Percentiles rank a stretch among this genome's conserved stretches.
These are phyloP conservation scores for Sebastes kiyomatsui DNA, from an alignment of 2,797 vertebrate genomes.

Conservation along the genomic window DNA sequence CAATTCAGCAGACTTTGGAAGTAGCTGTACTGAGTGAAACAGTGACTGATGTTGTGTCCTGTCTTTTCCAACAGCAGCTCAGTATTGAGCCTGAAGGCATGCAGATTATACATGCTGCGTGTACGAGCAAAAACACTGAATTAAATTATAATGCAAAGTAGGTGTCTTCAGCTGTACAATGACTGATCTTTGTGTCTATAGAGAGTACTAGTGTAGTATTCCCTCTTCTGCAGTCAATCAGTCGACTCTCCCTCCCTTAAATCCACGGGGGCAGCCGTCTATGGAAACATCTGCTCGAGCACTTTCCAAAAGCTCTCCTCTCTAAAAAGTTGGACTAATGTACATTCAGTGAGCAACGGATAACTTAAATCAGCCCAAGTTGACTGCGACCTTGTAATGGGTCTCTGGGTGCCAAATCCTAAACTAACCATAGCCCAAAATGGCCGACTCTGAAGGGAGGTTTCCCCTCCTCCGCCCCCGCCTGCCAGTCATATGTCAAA, in stretches of 20 bases:
- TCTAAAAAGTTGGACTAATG: slow-evolving; percentile 46
- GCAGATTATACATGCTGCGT: background rate
- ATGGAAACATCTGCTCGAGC: slow-evolving; percentile 79
- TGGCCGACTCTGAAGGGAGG: slow-evolving; percentile 36
- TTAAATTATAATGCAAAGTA: slow-evolving; percentile 24
- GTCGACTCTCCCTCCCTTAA: slow-evolving; percentile 44
- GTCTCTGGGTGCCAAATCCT: slow-evolving; percentile 64
- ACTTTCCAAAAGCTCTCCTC: slow-evolving; percentile 56
- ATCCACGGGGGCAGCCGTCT: slow-evolving; percentile 40
- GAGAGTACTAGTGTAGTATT: slow-evolving; percentile 31
- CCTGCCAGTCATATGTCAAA: slow-evolving; percentile 70
- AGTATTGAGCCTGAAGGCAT: background rate
- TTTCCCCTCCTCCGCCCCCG: slow-evolving; percentile 7
- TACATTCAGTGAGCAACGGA: slow-evolving; percentile 60
- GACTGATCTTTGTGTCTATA: slow-evolving; percentile 42
- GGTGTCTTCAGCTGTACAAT: slow-evolving; percentile 15
- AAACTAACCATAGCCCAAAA: slow-evolving; percentile 68
- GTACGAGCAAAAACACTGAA: slow-evolving; percentile 12
- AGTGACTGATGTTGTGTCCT: background rate
- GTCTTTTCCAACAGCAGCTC: slow-evolving; percentile 14
- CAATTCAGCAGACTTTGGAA: background rate
- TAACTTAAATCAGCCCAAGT: slow-evolving; percentile 70
- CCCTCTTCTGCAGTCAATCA: slow-evolving; percentile 63
- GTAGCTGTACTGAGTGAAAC: background rate
- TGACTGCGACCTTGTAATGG: slow-evolving; percentile 63